Conservation (phyloP, 2,797 vertebrate genomes). For the Diplodus sargus region DNA sequence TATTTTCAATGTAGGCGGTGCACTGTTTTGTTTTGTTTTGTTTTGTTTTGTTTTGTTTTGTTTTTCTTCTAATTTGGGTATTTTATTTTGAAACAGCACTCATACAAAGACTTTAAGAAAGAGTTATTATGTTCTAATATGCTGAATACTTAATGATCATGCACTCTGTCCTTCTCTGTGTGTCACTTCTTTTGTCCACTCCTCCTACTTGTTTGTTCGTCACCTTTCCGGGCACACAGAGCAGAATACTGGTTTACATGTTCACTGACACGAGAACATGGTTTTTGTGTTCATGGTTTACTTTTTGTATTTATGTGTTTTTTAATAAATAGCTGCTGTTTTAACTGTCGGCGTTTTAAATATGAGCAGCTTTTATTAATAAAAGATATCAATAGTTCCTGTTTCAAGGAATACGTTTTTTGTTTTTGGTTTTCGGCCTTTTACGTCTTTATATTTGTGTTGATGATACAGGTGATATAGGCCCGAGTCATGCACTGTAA, state of each 20-base stretch:
- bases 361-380: conserved; percentile 80
- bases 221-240: conserved; percentile 45
- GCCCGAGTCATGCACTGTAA: conserved; percentile 76
- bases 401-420: conserved; percentile 87
- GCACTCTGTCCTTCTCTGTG: conserved; percentile 54
- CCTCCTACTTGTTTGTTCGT: conserved; percentile 16
- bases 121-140: conserved; percentile 48
- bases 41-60: neutral
- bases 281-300: conserved; percentile 42
- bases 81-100: conserved; percentile 28
- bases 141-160: conserved; percentile 66
- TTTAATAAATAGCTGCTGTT: conserved; percentile 66
- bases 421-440: conserved; percentile 46
- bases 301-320: conserved; percentile 72
- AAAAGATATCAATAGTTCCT: conserved; percentile 85
- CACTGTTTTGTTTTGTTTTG: conserved; percentile 51
- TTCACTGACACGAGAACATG: conserved; percentile 59
- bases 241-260: conserved; percentile 69
- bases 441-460: conserved; percentile 68
- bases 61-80: conserved; percentile 19
- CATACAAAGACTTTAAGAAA: conserved; percentile 37
- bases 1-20: conserved; percentile 47
- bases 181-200: conserved; percentile 45
- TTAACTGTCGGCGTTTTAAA: conserved; percentile 70
- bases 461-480: conserved; percentile 61